Evolutionary conservation across 2,797 vertebrate genomes (phyloP), one percentile per base, ranked within the genome.

Genomic region (Betta splendens): DNA sequence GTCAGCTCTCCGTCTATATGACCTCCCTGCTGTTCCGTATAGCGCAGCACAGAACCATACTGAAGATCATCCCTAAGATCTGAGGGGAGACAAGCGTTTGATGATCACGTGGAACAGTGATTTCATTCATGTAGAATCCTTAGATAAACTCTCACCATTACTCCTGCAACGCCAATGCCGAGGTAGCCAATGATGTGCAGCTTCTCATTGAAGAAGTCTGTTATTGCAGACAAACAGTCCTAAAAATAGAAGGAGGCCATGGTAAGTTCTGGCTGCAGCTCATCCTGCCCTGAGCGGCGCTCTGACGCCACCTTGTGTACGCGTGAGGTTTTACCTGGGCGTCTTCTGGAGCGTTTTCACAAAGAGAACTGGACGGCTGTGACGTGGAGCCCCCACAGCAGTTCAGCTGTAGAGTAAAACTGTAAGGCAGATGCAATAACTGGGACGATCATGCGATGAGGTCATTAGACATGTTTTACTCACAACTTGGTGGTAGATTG

Each of bases 51-150:
- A 99, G 93, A 65, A 98, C 93, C 96, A 98, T 97, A 84, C 97
- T 99, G 93, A 98, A 98, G 87, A 98, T 89, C 97, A 98, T 98
- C 40, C 95, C 97, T 44, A 98, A 92, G 72, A 98, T 93, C 97
- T 99, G 91, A 61, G 78, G 79, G 28, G 25, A 76, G 2, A 77
- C 31, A 68, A 21, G 36, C 5, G 12, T n/a, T 13, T 0, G 1
- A 29, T n/a, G n/a, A n/a, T n/a, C n/a, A n/a, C n/a, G n/a, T n/a
- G n/a, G n/a, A n/a, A n/a, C n/a, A n/a, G n/a, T n/a, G n/a, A n/a
- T n/a, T n/a, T n/a, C n/a, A n/a, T n/a, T n/a, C n/a, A n/a, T n/a
- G n/a, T n/a, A n/a, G n/a, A n/a, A n/a, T n/a, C n/a, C n/a, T n/a
- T n/a, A 16, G 38, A 35, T 5, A 38, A 16, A 18, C 64, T 85